phyloP scores from a whole-genome alignment of 2,113 vertebrate species.

The Picathartes gymnocephalus region DNA sequence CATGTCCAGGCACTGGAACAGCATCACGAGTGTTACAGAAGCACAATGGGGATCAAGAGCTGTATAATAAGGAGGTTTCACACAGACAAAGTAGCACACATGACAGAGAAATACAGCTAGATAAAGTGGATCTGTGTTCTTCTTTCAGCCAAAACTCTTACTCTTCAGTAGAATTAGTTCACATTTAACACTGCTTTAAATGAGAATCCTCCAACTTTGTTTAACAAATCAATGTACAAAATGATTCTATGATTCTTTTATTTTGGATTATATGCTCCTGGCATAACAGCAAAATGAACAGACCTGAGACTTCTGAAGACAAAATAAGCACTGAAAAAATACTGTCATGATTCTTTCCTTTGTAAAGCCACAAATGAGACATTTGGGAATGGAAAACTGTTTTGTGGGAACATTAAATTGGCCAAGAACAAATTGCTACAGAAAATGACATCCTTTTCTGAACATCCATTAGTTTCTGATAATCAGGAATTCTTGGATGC shows the following conservation, averaged over 20 bases:
- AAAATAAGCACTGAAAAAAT: conserved; percentile 1
- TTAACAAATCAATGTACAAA: not conserved
- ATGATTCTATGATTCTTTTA: not conserved
- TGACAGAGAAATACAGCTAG: not conserved
- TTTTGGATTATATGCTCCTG: not conserved
- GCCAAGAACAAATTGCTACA: conserved; percentile 54
- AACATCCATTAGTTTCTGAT: conserved; percentile 59
- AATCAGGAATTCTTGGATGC: conserved; percentile 47
- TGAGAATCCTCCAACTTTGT: not conserved
- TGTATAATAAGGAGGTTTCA: not conserved
- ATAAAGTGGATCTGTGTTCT: not conserved
- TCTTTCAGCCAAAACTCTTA: not conserved
- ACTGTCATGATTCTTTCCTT: not conserved
- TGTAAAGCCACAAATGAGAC: conserved; percentile 38
- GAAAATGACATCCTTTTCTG: conserved; percentile 54
- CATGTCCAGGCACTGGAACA: not conserved
- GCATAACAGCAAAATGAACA: not conserved
- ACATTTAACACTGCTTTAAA: not conserved
- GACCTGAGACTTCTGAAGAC: not conserved
- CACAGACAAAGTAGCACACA: not conserved
- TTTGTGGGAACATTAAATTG: conserved; percentile 57
- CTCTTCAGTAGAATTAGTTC: not conserved
- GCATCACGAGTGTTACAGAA: not conserved
- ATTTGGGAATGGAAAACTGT: not conserved
- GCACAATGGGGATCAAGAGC: not conserved